A percentile compares a stretch with the other conserved stretches of the same genome.
Evolutionary conservation across 2,113 vertebrate genomes (phyloP).

Genomic region (Lontra canadensis): DNA sequence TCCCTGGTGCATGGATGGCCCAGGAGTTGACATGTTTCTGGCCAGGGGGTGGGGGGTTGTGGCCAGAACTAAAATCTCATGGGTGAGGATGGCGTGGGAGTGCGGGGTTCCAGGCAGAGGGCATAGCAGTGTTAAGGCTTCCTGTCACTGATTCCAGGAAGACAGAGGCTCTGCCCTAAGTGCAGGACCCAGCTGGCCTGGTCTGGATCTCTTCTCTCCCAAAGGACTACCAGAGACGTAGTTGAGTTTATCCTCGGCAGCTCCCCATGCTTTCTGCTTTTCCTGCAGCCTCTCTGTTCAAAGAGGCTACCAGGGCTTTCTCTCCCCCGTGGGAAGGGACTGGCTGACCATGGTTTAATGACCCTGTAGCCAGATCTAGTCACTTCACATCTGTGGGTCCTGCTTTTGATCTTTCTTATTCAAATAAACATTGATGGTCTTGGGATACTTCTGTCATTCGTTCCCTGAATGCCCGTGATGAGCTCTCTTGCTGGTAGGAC

Average conservation of each 20-base stretch:
- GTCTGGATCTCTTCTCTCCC: neutral
- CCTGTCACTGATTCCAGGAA: neutral
- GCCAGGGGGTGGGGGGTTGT: neutral
- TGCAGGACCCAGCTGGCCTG: neutral
- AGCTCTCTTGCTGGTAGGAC: neutral
- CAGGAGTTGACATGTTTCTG: neutral
- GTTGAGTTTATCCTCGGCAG: neutral
- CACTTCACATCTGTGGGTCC: neutral
- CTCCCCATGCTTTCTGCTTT: neutral
- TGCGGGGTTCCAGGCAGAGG: neutral
- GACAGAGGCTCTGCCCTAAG: neutral
- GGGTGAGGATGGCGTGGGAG: fast-evolving
- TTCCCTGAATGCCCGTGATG: neutral
- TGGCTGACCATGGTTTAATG: neutral
- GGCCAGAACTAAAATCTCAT: neutral
- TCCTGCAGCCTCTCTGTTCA: neutral
- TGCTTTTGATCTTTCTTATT: neutral
- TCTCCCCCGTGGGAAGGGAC: neutral
- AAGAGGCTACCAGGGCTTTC: neutral
- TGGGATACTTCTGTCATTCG: neutral
- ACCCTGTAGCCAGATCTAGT: neutral
- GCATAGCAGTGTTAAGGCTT: neutral
- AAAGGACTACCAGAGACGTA: neutral
- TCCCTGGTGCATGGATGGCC: neutral
- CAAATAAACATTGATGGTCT: neutral